Evolutionary conservation across 2,888 invertebrate species (phyloP).

Genomic region (Drepana falcataria): DNA sequence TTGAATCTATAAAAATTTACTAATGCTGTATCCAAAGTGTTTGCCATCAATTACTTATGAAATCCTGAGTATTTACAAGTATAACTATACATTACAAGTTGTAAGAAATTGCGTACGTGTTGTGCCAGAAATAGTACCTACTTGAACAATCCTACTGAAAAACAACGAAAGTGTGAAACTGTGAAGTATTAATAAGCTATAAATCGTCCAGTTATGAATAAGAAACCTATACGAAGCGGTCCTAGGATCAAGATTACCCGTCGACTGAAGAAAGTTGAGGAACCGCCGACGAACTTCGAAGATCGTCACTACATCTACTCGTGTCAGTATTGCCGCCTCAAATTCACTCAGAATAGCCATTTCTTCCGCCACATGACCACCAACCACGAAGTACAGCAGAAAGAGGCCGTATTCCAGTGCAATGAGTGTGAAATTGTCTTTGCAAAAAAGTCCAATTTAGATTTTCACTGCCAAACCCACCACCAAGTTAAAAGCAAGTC

Average conservation of each 20-base stretch:
- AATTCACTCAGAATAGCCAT: constrained; percentile 66
- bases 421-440: constrained; percentile 66
- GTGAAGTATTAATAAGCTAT: constrained; percentile 13
- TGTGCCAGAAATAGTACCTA: constrained; percentile 10
- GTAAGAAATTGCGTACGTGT: constrained; percentile 36
- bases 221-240: constrained; percentile 55
- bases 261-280: constrained; percentile 44
- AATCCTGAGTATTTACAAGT: no score
- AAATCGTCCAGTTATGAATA: constrained; percentile 56
- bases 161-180: constrained; percentile 10
- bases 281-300: constrained; percentile 26
- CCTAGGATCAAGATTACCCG: constrained; percentile 63
- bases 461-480: constrained; percentile 58
- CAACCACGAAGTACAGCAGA: constrained; percentile 60
- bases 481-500: constrained; percentile 62
- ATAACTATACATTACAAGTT: neutral
- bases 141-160: neutral
- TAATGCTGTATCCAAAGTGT: no score
- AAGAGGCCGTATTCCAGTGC: constrained; percentile 57
- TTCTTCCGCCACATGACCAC: constrained; percentile 70
- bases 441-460: constrained; percentile 52
- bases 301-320: constrained; percentile 55
- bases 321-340: constrained; percentile 63
- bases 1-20: no score
- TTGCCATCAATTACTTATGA: no score